A percentile compares a stretch with the other conserved stretches of the same genome.
Evolutionary conservation across 2,888 invertebrate species (phyloP).

Genomic region (Ochropleura leucogaster): DNA sequence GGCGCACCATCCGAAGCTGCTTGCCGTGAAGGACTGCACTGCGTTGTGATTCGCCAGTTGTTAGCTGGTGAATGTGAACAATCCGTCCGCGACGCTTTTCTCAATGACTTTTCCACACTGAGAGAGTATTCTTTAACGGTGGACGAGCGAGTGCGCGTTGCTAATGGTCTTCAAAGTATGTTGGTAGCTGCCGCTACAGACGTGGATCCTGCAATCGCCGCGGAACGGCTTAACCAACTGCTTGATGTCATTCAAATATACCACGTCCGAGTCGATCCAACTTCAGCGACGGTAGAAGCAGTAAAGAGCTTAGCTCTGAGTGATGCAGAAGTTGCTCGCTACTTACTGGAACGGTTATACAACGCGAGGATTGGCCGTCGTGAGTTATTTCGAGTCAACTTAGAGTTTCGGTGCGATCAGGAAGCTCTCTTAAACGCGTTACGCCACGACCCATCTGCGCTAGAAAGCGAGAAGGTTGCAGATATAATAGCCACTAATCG

Average conservation of each 20-base stretch:
- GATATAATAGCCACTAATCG: slow-evolving; percentile 54
- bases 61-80: slow-evolving; percentile 63
- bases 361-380: slow-evolving; percentile 72
- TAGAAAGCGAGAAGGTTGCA: slow-evolving; percentile 66
- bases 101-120: slow-evolving; percentile 73
- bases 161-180: slow-evolving; percentile 60
- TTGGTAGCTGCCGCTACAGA: slow-evolving; percentile 64
- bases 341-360: slow-evolving; percentile 71
- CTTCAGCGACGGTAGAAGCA: slow-evolving; percentile 64
- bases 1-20: slow-evolving; percentile 71
- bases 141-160: slow-evolving; percentile 69
- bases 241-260: slow-evolving; percentile 71
- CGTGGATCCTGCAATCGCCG: slow-evolving; percentile 44
- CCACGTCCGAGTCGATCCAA: slow-evolving; percentile 64
- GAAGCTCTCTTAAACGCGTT: slow-evolving; percentile 78
- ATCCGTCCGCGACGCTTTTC: slow-evolving; percentile 68
- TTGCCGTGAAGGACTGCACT: slow-evolving; percentile 80
- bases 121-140: slow-evolving; percentile 72
- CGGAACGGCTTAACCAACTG: slow-evolving; percentile 61
- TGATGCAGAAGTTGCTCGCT: slow-evolving; percentile 56
- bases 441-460: slow-evolving; percentile 72
- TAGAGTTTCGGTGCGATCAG: slow-evolving; percentile 70
- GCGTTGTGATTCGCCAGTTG: slow-evolving; percentile 76
- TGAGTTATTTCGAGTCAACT: slow-evolving; percentile 72
- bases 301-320: slow-evolving; percentile 64